Conservation (phyloP, 2,888 invertebrate genomes). For the Heliconius cydno region DNA sequence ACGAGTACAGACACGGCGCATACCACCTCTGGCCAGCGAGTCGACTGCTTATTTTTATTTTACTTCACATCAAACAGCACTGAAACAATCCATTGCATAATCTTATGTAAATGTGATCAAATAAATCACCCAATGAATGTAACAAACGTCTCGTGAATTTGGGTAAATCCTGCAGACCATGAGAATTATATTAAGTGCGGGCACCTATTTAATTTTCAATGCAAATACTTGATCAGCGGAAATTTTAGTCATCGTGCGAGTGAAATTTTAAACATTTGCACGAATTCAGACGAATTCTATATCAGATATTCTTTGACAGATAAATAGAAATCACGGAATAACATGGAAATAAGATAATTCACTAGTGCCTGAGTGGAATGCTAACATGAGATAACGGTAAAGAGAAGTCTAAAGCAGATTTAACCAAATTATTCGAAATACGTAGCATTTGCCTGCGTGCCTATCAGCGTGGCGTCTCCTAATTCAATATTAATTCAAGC, state of each 20-base stretch:
- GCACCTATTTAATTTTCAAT: slow-evolving; percentile 41
- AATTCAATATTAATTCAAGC: slow-evolving; percentile 53
- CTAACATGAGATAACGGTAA: slow-evolving; percentile 73
- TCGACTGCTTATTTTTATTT: slow-evolving; percentile 53
- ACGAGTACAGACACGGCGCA: slow-evolving; percentile 61
- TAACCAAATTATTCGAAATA: slow-evolving; percentile 78
- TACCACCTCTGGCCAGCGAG: slow-evolving; percentile 57
- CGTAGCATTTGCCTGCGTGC: slow-evolving; percentile 67
- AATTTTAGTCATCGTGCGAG: slow-evolving; percentile 55
- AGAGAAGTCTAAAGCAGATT: slow-evolving; percentile 71
- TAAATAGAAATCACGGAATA: slow-evolving; percentile 65
- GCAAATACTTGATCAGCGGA: slow-evolving; percentile 53
- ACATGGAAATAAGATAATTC: slow-evolving; percentile 75
- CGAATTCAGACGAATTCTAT: slow-evolving; percentile 43
- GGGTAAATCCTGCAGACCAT: slow-evolving; percentile 12
- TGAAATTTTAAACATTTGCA: slow-evolving; percentile 57
- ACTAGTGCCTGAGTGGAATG: slow-evolving; percentile 66
- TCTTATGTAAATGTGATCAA: slow-evolving; percentile 8
- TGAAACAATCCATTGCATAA: slow-evolving; percentile 16
- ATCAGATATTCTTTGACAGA: slow-evolving; percentile 36
- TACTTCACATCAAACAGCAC: slow-evolving; percentile 15
- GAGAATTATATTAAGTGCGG: slow-evolving; percentile 25
- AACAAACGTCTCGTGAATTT: slow-evolving; percentile 10
- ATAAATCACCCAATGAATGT: slow-evolving; percentile 23
- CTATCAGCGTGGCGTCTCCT: slow-evolving; percentile 52